These are phyloP conservation scores for Strigamia transsilvanica DNA, from an alignment of 2,888 invertebrate genomes.

Conservation along the genomic window DNA sequence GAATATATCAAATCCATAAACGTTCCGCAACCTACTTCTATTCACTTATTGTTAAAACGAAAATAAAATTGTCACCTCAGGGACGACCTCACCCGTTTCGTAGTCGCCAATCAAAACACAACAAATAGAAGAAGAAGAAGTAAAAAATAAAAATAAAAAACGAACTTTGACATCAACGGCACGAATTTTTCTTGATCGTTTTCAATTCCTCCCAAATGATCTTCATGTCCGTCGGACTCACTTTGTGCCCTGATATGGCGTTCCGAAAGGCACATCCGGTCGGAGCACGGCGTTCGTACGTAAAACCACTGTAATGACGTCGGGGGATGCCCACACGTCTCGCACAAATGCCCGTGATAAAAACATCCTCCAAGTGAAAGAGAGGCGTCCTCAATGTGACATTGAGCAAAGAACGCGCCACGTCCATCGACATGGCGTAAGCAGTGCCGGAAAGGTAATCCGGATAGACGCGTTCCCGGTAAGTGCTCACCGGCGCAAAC, in stretches of 20 bases:
- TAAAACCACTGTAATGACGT: conserved; percentile 73
- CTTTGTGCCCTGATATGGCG: conserved; percentile 55
- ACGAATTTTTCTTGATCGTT: conserved; percentile 52
- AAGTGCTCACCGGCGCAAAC: conserved; percentile 57
- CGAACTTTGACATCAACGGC: conserved; percentile 18
- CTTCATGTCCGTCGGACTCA: conserved; percentile 55
- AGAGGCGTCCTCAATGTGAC: conserved; percentile 52
- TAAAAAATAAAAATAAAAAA: background rate
- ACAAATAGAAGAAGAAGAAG: background rate
- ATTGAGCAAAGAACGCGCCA: conserved; percentile 50
- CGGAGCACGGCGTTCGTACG: conserved; percentile 68
- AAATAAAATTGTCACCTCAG: background rate
- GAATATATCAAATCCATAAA: conserved; percentile 1
- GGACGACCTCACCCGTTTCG: background rate
- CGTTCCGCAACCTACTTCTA: background rate
- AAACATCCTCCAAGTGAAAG: conserved; percentile 56
- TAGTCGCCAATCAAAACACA: background rate
- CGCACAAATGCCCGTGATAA: conserved; percentile 65
- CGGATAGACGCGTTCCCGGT: conserved; percentile 57
- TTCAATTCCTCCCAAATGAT: conserved; percentile 56
- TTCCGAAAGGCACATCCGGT: conserved; percentile 65
- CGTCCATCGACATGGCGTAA: conserved; percentile 58
- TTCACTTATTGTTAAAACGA: background rate
- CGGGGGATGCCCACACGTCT: conserved; percentile 70
- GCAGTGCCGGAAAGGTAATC: conserved; percentile 59